These are phyloP conservation scores for Coenonympha glycerion DNA, from an alignment of 2,888 invertebrate species.

Conservation along the genomic window DNA sequence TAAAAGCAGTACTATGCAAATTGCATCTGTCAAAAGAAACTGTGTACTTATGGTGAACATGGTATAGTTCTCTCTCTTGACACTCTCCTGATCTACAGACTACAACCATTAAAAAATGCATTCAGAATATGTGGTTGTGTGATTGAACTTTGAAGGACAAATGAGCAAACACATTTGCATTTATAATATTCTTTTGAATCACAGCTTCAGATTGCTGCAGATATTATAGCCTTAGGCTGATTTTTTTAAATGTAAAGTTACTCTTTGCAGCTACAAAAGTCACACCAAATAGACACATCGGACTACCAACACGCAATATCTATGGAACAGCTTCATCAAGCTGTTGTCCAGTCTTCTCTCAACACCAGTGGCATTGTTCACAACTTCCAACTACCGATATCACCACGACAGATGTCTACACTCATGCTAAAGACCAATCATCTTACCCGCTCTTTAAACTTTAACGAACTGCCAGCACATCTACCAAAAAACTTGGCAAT, in stretches of 20 bases:
- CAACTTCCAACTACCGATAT: conserved; percentile 60
- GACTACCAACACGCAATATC: conserved; percentile 64
- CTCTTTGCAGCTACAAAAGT: conserved; percentile 53
- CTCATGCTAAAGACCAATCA: conserved; percentile 64
- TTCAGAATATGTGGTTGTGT: too few relatives aligned
- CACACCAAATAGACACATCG: conserved; percentile 50
- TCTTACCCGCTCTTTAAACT: conserved; percentile 47
- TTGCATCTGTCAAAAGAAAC: too few relatives aligned
- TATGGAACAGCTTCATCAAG: conserved; percentile 67
- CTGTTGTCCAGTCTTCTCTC: conserved; percentile 60
- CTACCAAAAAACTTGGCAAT: conserved; percentile 42
- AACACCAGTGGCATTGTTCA: conserved; percentile 49
- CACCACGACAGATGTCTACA: conserved; percentile 64
- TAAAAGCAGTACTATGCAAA: too few relatives aligned
- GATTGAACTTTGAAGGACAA: too few relatives aligned
- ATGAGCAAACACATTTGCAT: too few relatives aligned
- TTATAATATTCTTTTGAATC: too few relatives aligned
- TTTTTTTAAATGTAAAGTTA: not conserved
- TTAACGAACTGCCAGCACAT: conserved; percentile 58
- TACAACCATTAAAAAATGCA: too few relatives aligned
- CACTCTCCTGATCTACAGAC: too few relatives aligned
- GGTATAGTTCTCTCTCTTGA: too few relatives aligned
- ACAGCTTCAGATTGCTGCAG: not conserved
- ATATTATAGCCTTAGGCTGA: too few relatives aligned
- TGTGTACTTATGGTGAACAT: too few relatives aligned